These are phyloP conservation scores for Hirtodrosophila duncani DNA, from an alignment of 2,888 invertebrate species.

Conservation along the genomic window DNA sequence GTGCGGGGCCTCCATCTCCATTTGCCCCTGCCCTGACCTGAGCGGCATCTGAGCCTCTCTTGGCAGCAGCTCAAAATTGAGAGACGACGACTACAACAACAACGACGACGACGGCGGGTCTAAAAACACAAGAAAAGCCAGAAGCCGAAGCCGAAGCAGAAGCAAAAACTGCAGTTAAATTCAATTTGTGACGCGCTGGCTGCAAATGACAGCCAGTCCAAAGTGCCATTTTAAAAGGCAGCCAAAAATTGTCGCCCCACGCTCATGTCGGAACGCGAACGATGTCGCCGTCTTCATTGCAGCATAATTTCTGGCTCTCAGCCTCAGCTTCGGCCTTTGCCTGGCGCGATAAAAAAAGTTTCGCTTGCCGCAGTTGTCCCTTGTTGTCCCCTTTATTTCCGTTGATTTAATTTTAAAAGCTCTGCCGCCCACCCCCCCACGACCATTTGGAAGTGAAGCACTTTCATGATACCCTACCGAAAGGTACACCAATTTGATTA, in stretches of 20 bases:
- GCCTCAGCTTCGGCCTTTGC: conserved; percentile 45
- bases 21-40: neutral
- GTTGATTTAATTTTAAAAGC: conserved; percentile 76
- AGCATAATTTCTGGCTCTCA: conserved; percentile 60
- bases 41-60: conserved; percentile 32
- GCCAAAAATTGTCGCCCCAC: conserved; percentile 64
- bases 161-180: conserved; percentile 68
- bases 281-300: conserved; percentile 54
- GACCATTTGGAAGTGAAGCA: conserved; percentile 50
- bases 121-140: conserved; percentile 7
- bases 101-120: too few relatives aligned
- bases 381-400: conserved; percentile 42
- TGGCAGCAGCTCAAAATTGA: conserved; percentile 57
- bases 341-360: conserved; percentile 68
- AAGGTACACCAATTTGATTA: too few relatives aligned
- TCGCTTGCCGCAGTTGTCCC: conserved; percentile 30
- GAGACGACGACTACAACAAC: neutral
- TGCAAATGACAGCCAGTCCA: conserved; percentile 64
- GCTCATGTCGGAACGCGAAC: conserved; percentile 12
- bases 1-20: conserved; percentile 32
- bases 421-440: conserved; percentile 52
- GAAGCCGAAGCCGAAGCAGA: conserved; percentile 14
- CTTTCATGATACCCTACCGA: too few relatives aligned
- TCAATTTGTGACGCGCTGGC: conserved; percentile 64
- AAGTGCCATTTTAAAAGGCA: conserved; percentile 68